Base-by-base conservation (phyloP, 2,888 invertebrate genomes). In the Orthonevra nobilis region DNA sequence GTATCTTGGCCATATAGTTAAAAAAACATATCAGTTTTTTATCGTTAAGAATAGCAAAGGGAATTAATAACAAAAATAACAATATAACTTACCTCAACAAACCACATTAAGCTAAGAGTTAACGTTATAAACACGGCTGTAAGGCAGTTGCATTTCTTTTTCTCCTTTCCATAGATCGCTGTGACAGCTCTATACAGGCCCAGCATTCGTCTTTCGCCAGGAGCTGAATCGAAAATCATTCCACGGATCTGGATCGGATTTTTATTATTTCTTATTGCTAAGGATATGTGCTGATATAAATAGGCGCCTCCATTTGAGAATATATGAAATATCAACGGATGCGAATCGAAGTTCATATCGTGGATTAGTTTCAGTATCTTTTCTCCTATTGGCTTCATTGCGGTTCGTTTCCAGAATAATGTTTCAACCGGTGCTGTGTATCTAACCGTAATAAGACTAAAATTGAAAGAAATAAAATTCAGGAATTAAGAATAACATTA, bases 251-350 rank as follows among this genome's bases (percentile, higher is more conserved):
- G 90, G 34, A 92, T 86, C 1, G 90, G 90, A 64, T 89, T 90
- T 15, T 89, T 89, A 32, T 89, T 88, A 70, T 90, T 89, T 81
- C 90, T 89, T 82, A 92, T 89, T 4, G 92, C 92, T 70, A 91
- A 85, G 28, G 92, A 91, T 82, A 94, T 91, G 86, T 93, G 92
- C 82, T 88, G 92, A 86, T 94, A 94, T 6, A 94, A 89, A 84
- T 92, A 92, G 2, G 93, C 92, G 12, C 94, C 94, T n/a, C 94
- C 93, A 85, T 94, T 94, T 77, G 94, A 94, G 86, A 94, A 94
- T 64, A 93, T 90, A 84, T 94, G 94, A 85, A 94, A 92, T 77
- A 94, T 91, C 58, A 94, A 90, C 3, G 94, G 94, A 87, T 94
- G 93, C 28, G 91, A 90, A 84, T 93, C 92, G 72, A 94, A 90